Percentiles rank a stretch among this genome's conserved stretches.
Evolutionary conservation across 2,113 vertebrate species (phyloP).

Genomic region (Sinocyclocheilus rhinocerous): DNA sequence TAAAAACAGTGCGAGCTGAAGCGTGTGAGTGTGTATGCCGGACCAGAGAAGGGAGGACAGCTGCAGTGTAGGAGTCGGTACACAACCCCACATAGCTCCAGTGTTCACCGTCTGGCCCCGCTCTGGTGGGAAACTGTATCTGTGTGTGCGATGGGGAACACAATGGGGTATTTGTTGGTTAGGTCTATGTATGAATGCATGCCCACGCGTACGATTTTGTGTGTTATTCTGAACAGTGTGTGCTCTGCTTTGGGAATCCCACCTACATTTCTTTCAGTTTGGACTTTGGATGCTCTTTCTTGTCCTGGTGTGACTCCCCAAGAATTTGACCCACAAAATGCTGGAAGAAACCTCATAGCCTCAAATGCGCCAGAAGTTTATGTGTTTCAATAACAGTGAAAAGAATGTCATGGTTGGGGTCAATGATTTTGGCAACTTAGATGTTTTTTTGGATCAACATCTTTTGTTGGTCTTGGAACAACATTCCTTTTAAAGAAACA

Average conservation of each 20-base stretch:
- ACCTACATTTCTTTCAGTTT: constrained; percentile 36
- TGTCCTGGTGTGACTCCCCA: constrained; percentile 38
- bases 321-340: constrained; percentile 38
- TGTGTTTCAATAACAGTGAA: constrained; percentile 5
- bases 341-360: background rate
- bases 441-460: background rate
- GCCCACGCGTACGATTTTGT: constrained; percentile 18
- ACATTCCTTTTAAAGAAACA: background rate
- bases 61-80: constrained; percentile 66
- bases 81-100: constrained; percentile 60
- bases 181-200: constrained; percentile 45
- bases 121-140: constrained; percentile 55
- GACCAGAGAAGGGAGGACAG: constrained; percentile 61
- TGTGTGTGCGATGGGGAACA: constrained; percentile 6
- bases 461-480: background rate
- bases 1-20: constrained; percentile 64
- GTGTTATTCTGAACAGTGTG: constrained; percentile 41
- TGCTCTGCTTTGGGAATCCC: constrained; percentile 48
- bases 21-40: constrained; percentile 48
- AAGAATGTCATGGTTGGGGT: background rate
- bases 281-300: constrained; percentile 45
- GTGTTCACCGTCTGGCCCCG: constrained; percentile 68
- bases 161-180: constrained; percentile 30
- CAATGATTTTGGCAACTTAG: background rate
- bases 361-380: background rate